A percentile compares a stretch with the other conserved stretches of the same genome.
These are phyloP conservation scores for Pteromalus puparum DNA, from an alignment of 1,140 invertebrate species.

Conservation along the genomic window DNA sequence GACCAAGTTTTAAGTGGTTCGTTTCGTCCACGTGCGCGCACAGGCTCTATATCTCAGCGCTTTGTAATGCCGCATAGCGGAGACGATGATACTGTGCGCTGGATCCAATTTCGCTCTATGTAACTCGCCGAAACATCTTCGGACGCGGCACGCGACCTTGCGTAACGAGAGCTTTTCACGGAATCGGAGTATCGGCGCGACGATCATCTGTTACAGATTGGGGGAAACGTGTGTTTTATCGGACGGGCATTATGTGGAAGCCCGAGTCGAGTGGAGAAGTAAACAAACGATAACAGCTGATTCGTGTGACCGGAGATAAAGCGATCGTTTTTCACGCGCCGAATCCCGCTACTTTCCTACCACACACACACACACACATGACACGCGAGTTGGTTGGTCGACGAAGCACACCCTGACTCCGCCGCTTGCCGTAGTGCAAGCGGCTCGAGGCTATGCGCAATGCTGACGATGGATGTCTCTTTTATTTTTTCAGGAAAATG, in stretches of 20 bases:
- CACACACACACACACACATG: too few relatives aligned
- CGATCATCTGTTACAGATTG: too few relatives aligned
- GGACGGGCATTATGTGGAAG: too few relatives aligned
- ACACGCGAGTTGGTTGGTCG: not conserved
- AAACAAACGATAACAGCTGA: not conserved
- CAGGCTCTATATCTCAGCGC: not conserved
- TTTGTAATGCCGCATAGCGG: conserved; percentile 68
- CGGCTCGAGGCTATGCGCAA: conserved; percentile 22
- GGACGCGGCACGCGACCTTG: too few relatives aligned
- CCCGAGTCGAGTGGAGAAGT: not conserved
- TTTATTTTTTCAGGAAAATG: conserved; percentile 94
- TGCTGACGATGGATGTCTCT: conserved; percentile 17
- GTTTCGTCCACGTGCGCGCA: conserved; percentile 32
- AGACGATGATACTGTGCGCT: conserved; percentile 57
- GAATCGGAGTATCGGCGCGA: too few relatives aligned
- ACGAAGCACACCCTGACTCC: not conserved
- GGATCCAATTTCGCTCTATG: conserved; percentile 56
- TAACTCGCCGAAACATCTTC: conserved; percentile 45
- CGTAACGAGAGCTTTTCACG: too few relatives aligned
- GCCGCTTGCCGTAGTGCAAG: too few relatives aligned
- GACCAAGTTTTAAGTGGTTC: conserved; percentile 54
- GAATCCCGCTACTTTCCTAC: not conserved
- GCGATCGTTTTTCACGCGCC: too few relatives aligned
- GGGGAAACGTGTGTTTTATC: too few relatives aligned
- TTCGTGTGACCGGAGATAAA: not conserved